Base-by-base conservation (phyloP, 2,797 vertebrate genomes). In the Periophthalmus magnuspinnatus region DNA sequence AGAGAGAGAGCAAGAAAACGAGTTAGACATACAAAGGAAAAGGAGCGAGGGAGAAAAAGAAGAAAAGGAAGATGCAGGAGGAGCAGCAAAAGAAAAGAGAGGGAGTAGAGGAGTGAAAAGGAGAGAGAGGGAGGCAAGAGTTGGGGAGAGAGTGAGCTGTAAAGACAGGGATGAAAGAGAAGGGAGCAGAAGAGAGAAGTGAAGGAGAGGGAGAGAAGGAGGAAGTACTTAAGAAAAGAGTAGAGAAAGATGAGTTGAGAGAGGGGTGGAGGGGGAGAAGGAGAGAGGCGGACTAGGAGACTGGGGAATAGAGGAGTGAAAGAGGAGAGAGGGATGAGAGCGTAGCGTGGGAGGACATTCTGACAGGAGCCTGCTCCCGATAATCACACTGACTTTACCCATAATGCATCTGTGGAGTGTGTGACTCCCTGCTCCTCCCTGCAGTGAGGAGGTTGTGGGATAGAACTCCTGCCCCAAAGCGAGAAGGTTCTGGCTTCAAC, bases 311-410 rank as follows among this genome's bases (percentile, higher is more conserved):
- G 45, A 65, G 57, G 32, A 45, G 52, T 32, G 22, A n/a, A n/a
- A n/a, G n/a, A n/a, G n/a, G 22, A 57, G 45, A 71, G 68, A 32
- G 71, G 61, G 9, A 65, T 67, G 55, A 32, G 22, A 57, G 55
- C 66, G 36, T 8, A 62, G 78, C 13, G 81, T 80, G 82, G 80
- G 86, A 70, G 84, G 83, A 88, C 84, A 85, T 79, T 56, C 75
- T 88, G 87, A 84, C 86, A 16, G 47, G 38, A 90, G 72, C 70
- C 38, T 79, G 85, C 67, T 48, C 70, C 79, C 81, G 79, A 88
- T 90, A 80, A 87, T 88, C 63, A 70, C 28, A 67, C 64, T 81
- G 77, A 86, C 64, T 74, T 86, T 77, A 75, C 54, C 57, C 60
- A 58, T 60, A 70, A 67, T 57, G 50, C 70, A 70, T 81, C 88